Conservation (phyloP, 2,113 vertebrate species). For the Nothobranchius furzeri region DNA sequence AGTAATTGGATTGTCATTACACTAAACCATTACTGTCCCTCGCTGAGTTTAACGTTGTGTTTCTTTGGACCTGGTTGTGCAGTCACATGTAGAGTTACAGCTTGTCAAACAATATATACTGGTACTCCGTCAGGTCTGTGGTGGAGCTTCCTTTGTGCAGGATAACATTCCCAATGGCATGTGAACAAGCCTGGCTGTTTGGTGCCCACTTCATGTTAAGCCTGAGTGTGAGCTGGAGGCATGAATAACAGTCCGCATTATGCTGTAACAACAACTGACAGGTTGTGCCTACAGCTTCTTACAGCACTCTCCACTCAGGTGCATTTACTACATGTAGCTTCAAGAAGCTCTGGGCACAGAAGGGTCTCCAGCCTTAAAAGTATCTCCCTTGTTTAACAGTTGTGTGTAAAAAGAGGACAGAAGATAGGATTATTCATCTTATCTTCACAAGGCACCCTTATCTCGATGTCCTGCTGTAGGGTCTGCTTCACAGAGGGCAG, state of each 20-base stretch:
- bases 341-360: constrained; percentile 41
- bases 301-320: constrained; percentile 64
- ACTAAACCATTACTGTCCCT: too few species aligned
- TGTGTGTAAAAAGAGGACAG: constrained; percentile 14
- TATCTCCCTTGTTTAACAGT: constrained; percentile 33
- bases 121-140: constrained; percentile 21
- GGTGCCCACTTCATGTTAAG: constrained; percentile 43
- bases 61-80: constrained; percentile 25
- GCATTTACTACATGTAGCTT: constrained; percentile 66
- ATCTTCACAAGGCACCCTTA: constrained; percentile 69
- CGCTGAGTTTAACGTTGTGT: constrained; percentile 1
- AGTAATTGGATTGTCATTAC: too few species aligned
- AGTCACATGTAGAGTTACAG: constrained; percentile 30
- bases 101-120: constrained; percentile 31
- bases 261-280: constrained; percentile 73
- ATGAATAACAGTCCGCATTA: constrained; percentile 53
- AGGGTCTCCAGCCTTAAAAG: constrained; percentile 31
- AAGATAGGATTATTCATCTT: constrained; percentile 51
- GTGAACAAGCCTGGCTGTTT: constrained; percentile 36
- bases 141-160: constrained; percentile 21
- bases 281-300: constrained; percentile 62
- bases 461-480: constrained; percentile 73
- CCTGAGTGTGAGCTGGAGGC: constrained; percentile 57
- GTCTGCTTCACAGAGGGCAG: constrained; percentile 61
- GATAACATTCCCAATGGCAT: constrained; percentile 47